A percentile compares a stretch with the other conserved stretches of the same genome.
Evolutionary conservation across 2,113 vertebrate species (phyloP).

Genomic region (Nyctereutes procyonoides): DNA sequence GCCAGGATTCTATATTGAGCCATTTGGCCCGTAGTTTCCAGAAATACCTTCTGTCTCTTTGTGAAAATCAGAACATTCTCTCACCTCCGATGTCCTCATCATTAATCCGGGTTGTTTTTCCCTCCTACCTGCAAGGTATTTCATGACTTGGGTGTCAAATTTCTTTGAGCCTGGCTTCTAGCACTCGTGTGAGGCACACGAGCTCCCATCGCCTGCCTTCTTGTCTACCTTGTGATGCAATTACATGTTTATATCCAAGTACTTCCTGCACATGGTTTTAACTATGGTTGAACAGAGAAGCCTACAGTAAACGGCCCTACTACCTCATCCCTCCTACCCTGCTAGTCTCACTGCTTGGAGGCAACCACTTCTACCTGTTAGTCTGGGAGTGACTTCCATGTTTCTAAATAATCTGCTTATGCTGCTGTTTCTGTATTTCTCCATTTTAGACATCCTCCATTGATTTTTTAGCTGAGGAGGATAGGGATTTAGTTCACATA

Average conservation of each 20-base stretch:
- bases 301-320: too few species aligned
- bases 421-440: neutral
- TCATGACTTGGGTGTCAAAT: neutral
- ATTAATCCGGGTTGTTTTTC: constrained; percentile 10
- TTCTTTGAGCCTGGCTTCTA: neutral
- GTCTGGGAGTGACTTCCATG: neutral
- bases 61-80: constrained; percentile 64
- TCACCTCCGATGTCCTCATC: neutral
- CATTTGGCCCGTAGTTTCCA: constrained; percentile 76
- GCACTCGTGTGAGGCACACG: neutral
- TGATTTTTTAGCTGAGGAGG: neutral
- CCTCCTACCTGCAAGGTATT: neutral
- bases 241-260: neutral
- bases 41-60: constrained; percentile 77
- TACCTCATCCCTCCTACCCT: neutral
- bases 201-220: neutral
- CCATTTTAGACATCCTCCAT: neutral
- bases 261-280: neutral
- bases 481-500: neutral
- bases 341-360: neutral
- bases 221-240: neutral
- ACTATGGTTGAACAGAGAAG: too few species aligned
- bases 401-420: neutral
- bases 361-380: neutral
- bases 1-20: constrained; percentile 78